Evolutionary conservation across 2,113 vertebrate species (phyloP), one percentile per base, ranked within the genome.

Genomic region (Antechinus stuartii): DNA sequence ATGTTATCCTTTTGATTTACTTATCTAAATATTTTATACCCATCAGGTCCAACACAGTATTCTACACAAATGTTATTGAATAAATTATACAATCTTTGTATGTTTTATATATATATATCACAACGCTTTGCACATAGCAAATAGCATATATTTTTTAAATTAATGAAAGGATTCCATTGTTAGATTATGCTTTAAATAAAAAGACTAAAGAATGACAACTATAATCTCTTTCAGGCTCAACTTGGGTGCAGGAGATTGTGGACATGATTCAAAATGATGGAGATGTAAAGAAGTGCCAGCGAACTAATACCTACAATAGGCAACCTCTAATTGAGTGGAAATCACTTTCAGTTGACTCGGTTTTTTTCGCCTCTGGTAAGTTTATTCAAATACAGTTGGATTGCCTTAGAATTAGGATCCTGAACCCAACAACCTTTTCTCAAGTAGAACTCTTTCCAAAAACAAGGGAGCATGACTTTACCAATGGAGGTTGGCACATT

Each of bases 191-290:
- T 8, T 8, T 8, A 0, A 61, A 8, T 56, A 1, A 6, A 24
- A 52, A 8, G 25, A 55, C 19, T 25, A 92, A 50, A 96, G 19
- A 52, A 23, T 56, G 68, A 91, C 0, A 1, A n/a, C 61, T 14
- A 35, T 12, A 54, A 92, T 68, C n/a, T 27, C 93, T 98, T 98
- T 93, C 91, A 99, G 98, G 98, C 84, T 98, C 98, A 46, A 99
- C 98, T 24, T 99, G 98, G 98, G 98, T 97, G n/a, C 98, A 98
- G 91, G 98, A 99, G 94, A 99, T 99, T 91, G 98, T 99, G 93
- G 99, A 99, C 92, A 98, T 98, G 98, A 97, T 99, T 93, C 98
- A 98, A 91, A 97, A 98, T 27, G 96, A 98, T 0, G 98, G 98
- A 54, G 98, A 99, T 30, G 54, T 42, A 68, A 96, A 98, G 90